A percentile compares a stretch with the other conserved stretches of the same genome.
phyloP scores from a whole-genome alignment of 2,113 vertebrate species.

The Montifringilla adamsi region DNA sequence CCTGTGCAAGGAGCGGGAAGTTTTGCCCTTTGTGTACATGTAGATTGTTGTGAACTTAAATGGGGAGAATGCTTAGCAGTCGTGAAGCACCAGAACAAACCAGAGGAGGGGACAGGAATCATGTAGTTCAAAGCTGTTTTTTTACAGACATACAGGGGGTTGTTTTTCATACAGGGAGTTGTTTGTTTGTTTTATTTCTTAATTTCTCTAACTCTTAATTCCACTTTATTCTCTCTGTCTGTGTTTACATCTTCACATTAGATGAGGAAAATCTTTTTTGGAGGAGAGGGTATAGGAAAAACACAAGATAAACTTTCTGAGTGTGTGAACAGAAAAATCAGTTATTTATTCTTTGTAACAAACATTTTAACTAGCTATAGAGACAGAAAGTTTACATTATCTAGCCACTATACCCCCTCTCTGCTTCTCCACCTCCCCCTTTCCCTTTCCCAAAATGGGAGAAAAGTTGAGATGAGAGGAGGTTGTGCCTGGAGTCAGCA shows the following conservation, averaged over 20 bases:
- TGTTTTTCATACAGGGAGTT: no score
- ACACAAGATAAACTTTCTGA: background rate
- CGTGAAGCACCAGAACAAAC: background rate
- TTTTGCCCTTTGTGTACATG: background rate
- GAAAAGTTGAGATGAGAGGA: background rate
- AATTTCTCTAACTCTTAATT: background rate
- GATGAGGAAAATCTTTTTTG: rapidly evolving
- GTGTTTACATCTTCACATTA: background rate
- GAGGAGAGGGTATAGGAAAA: background rate
- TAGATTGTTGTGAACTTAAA: background rate
- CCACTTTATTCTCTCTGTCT: background rate
- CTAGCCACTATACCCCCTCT: background rate
- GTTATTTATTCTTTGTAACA: background rate
- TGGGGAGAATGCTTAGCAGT: background rate
- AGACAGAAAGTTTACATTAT: background rate
- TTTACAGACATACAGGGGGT: background rate
- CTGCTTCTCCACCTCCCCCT: background rate
- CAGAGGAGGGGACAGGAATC: background rate
- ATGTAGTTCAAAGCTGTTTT: background rate
- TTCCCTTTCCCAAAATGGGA: background rate
- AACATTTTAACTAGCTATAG: background rate
- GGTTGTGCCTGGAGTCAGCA: background rate
- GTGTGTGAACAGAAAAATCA: background rate
- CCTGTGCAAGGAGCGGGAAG: background rate
- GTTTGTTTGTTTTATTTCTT: background rate